Evolutionary conservation across 2,797 vertebrate genomes (phyloP), one percentile per base, ranked within the genome.

Genomic region (Hydrolagus colliei): DNA sequence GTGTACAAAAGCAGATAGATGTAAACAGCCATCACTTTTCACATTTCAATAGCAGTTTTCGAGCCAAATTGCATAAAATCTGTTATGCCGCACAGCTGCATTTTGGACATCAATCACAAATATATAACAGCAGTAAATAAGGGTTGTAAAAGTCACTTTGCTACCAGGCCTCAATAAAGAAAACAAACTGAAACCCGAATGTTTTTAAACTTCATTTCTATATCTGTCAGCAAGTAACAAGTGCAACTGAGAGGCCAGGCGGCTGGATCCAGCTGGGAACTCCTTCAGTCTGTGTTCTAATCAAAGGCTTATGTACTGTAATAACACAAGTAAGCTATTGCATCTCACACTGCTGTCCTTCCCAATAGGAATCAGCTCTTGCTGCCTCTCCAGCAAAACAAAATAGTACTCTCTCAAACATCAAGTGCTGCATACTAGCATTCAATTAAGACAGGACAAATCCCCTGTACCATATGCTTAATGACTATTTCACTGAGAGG

Each of bases 161-260:
- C 90, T 91, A 92, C 92, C 90, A 92, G 92, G 89, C 91, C 92
- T 94, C 92, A 92, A 92, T 92, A 93, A 93, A 93, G 92, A 91
- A 92, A 91, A 92, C 92, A 92, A 91, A 84, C 63, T n/a, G 65
- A 84, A 84, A 84, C 68, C 79, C 79, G 35, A 93, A 93, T 92
- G 91, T 91, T 90, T 93, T 93, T 92, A 91, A 92, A 90, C 92
- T 93, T 92, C 92, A 91, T 93, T 92, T 92, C 91, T 94, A 93
- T 93, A 93, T 93, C 91, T 92, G 90, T 93, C 92, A 93, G 93
- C 93, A 93, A 91, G 91, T 91, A 90, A 91, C 90, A 92, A 89
- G 79, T 84, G 79, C 79, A 18, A 71, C 18, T 20, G 65, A 35
- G 65, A 71, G 79, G 79, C 79, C 79, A 71, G 32, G 79, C 79